A percentile compares a stretch with the other conserved stretches of the same genome.
Conservation (phyloP, 2,113 vertebrate species). For the Monopterus albus region DNA sequence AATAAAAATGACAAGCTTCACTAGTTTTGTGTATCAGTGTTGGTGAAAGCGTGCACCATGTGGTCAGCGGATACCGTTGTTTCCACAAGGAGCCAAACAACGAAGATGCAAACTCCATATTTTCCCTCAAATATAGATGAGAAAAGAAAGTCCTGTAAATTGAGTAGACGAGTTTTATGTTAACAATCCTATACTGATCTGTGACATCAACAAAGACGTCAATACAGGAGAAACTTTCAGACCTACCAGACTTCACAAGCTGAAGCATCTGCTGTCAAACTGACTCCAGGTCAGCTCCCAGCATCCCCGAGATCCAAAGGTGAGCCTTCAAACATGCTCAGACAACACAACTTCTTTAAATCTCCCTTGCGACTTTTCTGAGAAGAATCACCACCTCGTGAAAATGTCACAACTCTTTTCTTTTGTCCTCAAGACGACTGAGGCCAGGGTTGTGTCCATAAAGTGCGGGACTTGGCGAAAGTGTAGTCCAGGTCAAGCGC, state of each 20-base stretch:
- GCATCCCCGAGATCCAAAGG: slow-evolving; percentile 24
- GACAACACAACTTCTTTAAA: not conserved
- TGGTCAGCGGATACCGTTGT: not conserved
- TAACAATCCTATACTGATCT: not conserved
- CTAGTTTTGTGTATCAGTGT: not conserved
- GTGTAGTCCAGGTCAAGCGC: slow-evolving; percentile 1
- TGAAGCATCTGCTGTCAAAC: slow-evolving; percentile 28
- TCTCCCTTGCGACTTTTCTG: not conserved
- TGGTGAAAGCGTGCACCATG: not conserved
- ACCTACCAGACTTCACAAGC: slow-evolving; percentile 47
- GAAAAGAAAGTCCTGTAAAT: not conserved
- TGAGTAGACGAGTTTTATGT: not conserved
- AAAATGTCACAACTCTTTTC: not conserved
- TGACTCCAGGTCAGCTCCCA: not conserved
- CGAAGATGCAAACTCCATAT: not conserved
- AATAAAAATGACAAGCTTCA: not conserved
- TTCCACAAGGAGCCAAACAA: no score
- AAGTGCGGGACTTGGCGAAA: slow-evolving; percentile 5
- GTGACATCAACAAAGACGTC: not conserved
- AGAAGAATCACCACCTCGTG: not conserved
- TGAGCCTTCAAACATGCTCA: no score
- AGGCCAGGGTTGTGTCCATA: not conserved
- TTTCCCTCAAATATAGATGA: accelerated
- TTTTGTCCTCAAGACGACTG: not conserved
- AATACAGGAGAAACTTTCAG: not conserved